Evolutionary conservation across 2,888 invertebrate genomes (phyloP), one percentile per base, ranked within the genome.

Genomic region (Reticulitermes lucifugus): DNA sequence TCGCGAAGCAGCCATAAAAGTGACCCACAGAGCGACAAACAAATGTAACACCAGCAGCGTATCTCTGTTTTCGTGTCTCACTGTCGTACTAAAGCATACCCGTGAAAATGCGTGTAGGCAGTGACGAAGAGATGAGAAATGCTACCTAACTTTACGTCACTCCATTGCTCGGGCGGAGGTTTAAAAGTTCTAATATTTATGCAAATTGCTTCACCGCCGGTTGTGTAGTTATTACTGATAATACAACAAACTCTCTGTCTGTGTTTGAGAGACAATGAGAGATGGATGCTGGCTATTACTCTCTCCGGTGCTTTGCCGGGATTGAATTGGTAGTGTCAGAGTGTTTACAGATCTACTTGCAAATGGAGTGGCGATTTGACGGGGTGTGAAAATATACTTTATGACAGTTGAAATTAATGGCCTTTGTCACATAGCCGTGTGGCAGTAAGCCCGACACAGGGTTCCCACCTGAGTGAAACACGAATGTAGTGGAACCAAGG

Each of bases 371-470:
- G 84, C 80, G 80, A 84, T 80, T 41, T 51, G 84, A 84, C 84
- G 80, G 70, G 29, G 70, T 71, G 84, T 84, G 84, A 79, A 84
- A 59, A 51, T 80, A 84, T 65, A 46, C 55, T 79, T 71, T 29
- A 41, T 84, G 84, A 84, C 84, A 84, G 79, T 80, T 84, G 65
- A 65, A 71, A 84, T 79, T 79, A 84, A 79, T 84, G 79, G 80
- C 41, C 35, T 73, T 73, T 73, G 73, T 73, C 73, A 73, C 41
- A 41, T 18, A 65, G 12, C 65, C 65, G 9, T 7, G 65, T 25
- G 9, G 25, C 25, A 25, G 65, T 12, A 2, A n/a, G 65, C 6
- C 65, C 1, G 65, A 12, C 6, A 65, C 65, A n/a, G n/a, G 25
- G 25, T 12, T 65, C 65, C n/a, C 65, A n/a, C 65, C 65, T 55